These are phyloP conservation scores for Ptiloglossa arizonensis DNA, from an alignment of 1,140 invertebrate genomes.

Conservation along the genomic window DNA sequence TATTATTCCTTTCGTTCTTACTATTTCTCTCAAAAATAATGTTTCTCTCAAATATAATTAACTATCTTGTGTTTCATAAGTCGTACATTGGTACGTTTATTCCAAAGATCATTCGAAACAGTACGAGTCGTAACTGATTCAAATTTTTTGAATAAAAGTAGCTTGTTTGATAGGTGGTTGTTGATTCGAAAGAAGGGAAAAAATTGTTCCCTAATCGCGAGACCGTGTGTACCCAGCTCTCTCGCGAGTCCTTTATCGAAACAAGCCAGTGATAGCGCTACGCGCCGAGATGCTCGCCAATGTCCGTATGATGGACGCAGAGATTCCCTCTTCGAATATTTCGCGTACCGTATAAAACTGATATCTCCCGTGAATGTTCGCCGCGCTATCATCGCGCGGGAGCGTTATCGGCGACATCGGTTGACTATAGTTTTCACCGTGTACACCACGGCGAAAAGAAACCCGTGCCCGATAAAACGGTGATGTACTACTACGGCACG, in stretches of 20 bases:
- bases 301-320: not conserved
- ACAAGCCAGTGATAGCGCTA: not conserved
- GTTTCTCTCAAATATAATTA: no score
- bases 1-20: no score
- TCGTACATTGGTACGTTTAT: no score
- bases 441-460: not conserved
- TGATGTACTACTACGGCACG: not conserved
- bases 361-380: not conserved
- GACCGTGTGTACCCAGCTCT: not conserved
- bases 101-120: no score
- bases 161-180: no score
- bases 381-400: not conserved
- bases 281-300: not conserved
- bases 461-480: constrained; percentile 10
- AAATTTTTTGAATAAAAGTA: no score
- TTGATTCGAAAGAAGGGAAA: no score
- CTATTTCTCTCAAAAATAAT: no score
- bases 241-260: not conserved
- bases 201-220: no score
- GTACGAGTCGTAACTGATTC: no score
- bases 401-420: constrained; percentile 6
- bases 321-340: not conserved
- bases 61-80: no score
- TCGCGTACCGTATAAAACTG: not conserved
- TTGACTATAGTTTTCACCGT: not conserved